Percentiles rank a stretch among this genome's conserved stretches.
These are phyloP conservation scores for Drosophila cognata DNA, from an alignment of 2,888 invertebrate species.

Conservation along the genomic window DNA sequence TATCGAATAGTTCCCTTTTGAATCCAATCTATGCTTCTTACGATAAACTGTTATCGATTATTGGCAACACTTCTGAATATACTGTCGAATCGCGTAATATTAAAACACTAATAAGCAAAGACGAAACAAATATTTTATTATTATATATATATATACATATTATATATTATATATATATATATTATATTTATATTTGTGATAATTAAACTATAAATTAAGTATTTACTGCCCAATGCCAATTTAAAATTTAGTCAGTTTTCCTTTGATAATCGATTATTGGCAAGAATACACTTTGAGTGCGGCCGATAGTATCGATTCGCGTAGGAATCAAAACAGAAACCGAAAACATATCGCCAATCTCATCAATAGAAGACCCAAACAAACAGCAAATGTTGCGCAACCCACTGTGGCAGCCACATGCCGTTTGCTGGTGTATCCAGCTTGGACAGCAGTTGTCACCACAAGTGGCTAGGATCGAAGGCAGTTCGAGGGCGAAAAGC, in stretches of 20 bases:
- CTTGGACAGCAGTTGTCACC: conserved; percentile 4
- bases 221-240: not conserved
- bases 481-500: conserved; percentile 20
- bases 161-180: too few relatives aligned
- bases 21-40: not conserved
- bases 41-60: not conserved
- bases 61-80: too few relatives aligned
- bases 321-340: not conserved
- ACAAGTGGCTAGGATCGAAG: not conserved
- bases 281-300: not conserved
- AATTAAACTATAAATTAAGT: not conserved
- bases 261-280: not conserved
- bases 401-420: conserved; percentile 23
- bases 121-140: not conserved
- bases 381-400: conserved; percentile 51
- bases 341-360: not conserved
- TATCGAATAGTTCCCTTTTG: not conserved
- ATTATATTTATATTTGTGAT: not conserved
- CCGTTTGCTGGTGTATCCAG: not conserved
- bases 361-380: not conserved
- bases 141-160: not conserved
- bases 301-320: not conserved
- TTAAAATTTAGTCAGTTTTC: not conserved
- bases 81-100: not conserved
- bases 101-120: not conserved